Percentiles rank a stretch among this genome's conserved stretches.
Evolutionary conservation across 2,113 vertebrate species (phyloP).

Genomic region (Larimichthys polyactis): DNA sequence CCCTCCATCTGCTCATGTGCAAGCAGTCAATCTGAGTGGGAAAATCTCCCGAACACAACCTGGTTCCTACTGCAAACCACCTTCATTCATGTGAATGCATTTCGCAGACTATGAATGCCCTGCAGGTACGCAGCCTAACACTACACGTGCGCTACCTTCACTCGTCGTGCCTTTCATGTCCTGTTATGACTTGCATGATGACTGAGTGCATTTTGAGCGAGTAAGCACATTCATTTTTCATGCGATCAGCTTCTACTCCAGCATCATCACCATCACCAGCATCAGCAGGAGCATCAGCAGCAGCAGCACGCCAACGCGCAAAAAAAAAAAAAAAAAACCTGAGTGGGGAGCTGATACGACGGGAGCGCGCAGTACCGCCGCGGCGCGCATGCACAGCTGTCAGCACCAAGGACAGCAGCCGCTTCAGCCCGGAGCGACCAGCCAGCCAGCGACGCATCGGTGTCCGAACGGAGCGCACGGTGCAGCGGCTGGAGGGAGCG

Average conservation of each 20-base stretch:
- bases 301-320: constrained; percentile 70
- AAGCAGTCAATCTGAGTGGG: background rate
- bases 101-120: background rate
- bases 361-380: constrained; percentile 77
- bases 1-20: constrained; percentile 17
- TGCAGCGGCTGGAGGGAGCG: constrained; percentile 37
- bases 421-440: constrained; percentile 60
- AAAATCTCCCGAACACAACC: background rate
- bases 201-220: constrained; percentile 1
- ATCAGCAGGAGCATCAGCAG: constrained; percentile 18
- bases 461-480: constrained; percentile 48
- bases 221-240: constrained; percentile 48
- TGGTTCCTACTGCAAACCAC: constrained; percentile 14
- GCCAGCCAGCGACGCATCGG: constrained; percentile 39
- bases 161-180: background rate
- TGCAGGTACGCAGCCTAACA: constrained; percentile 2
- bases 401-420: constrained; percentile 86
- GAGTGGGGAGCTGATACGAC: constrained; percentile 45
- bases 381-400: constrained; percentile 82
- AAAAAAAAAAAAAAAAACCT: constrained; percentile 40
- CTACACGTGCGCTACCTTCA: background rate
- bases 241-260: constrained; percentile 35
- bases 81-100: constrained; percentile 7
- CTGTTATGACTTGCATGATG: background rate
- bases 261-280: background rate